Evolutionary conservation across 2,888 invertebrate species (phyloP), one percentile per base, ranked within the genome.

Genomic region (Dyspetes luteomarginatus): DNA sequence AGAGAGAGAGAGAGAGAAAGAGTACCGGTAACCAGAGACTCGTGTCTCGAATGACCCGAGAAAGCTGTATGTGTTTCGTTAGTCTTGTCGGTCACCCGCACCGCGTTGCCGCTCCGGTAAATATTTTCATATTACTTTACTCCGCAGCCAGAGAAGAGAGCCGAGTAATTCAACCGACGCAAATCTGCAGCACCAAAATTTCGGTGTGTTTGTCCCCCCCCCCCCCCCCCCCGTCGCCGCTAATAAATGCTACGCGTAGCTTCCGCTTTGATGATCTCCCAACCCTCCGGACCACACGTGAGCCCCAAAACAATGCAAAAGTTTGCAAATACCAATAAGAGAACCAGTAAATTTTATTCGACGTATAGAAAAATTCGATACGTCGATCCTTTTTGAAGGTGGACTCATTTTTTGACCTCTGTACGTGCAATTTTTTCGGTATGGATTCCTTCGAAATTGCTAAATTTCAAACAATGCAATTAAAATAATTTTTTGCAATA

Each of bases 91-190:
- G 85, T 88, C 83, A 74, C 72, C 67, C 71, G 65, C 75, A 69
- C 77, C 78, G n/a, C n/a, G 69, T 68, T 77, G 76, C 30, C 86
- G 84, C 86, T 82, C 86, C 83, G 85, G 89, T 89, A 91, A 92
- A 92, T 91, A 92, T 92, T 91, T 92, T 91, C 91, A 88, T 91
- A 91, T 90, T 89, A 88, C 89, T 89, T 90, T 89, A 89, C 89
- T 80, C 83, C 67, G 15, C 15, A 19, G 52, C 28, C 4, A 48
- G 48, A 48, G 19, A 7, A 17, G 48, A 17, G 48, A 36, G 22
- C 68, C 79, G 82, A 85, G 91, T 90, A 91, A 92, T 87, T 90
- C 88, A 90, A 90, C 87, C 88, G 85, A 85, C 85, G 85, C 88
- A 88, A 90, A 89, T 88, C 86, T 86, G 81, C 83, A 72, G 81